Percentiles rank a stretch among this genome's conserved stretches.
phyloP scores from a whole-genome alignment of 2,113 vertebrate species.

The Podarcis muralis region DNA sequence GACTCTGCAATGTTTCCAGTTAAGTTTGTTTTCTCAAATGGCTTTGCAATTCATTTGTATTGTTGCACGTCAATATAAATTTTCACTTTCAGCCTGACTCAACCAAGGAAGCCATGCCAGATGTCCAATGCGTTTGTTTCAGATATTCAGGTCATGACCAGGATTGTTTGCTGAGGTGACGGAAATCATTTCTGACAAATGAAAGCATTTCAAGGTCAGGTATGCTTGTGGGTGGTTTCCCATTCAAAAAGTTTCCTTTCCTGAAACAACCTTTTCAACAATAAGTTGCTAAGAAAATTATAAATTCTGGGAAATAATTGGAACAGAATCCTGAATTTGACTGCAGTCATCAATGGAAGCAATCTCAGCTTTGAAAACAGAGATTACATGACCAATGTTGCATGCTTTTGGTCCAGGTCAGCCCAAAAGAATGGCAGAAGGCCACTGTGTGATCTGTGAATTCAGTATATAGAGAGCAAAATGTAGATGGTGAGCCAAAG shows the following conservation, averaged over 20 bases:
- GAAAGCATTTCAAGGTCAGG: slow-evolving; percentile 49
- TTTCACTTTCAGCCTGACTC: slow-evolving; percentile 73
- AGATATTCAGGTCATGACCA: slow-evolving; percentile 74
- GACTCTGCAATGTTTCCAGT: slow-evolving; percentile 59
- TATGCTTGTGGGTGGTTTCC: slow-evolving; percentile 47
- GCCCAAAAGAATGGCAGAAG: neutral
- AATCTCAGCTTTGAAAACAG: slow-evolving; percentile 23
- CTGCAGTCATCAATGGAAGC: slow-evolving; percentile 27
- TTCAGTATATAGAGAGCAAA: neutral
- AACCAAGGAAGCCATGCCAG: slow-evolving; percentile 69
- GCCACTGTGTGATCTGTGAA: neutral
- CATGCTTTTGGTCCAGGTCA: neutral
- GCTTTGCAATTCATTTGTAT: slow-evolving; percentile 71
- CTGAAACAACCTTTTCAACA: slow-evolving; percentile 60
- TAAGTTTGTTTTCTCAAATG: slow-evolving; percentile 39
- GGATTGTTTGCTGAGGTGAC: slow-evolving; percentile 70
- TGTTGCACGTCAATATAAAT: slow-evolving; percentile 70
- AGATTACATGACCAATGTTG: slow-evolving; percentile 20
- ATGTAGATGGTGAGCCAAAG: neutral
- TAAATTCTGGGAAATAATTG: slow-evolving; percentile 21
- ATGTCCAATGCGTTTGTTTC: slow-evolving; percentile 75
- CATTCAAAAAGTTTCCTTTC: slow-evolving; percentile 46
- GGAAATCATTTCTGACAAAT: slow-evolving; percentile 74
- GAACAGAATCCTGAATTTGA: slow-evolving; percentile 30
- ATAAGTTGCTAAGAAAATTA: slow-evolving; percentile 38